A percentile compares a stretch with the other conserved stretches of the same genome.
Evolutionary conservation across 2,113 vertebrate species (phyloP).

Genomic region (Pteropus alecto): DNA sequence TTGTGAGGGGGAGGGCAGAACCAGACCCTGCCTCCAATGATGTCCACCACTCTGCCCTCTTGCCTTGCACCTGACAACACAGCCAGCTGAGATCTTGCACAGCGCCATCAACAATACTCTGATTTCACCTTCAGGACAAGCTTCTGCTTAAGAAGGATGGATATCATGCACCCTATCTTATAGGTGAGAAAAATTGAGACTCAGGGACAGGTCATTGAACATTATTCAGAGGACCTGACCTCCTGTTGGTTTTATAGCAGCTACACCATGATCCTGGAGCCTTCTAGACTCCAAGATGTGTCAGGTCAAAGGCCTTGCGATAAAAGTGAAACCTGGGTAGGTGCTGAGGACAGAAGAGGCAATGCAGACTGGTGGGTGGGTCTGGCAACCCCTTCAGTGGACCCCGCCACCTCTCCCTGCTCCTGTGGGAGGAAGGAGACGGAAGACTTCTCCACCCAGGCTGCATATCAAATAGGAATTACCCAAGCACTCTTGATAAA

Average conservation of each 20-base stretch:
- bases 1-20: too few species aligned
- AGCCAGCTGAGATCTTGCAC: background rate
- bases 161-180: background rate
- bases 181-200: background rate
- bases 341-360: background rate
- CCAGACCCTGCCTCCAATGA: background rate
- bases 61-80: accelerated
- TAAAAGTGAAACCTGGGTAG: background rate
- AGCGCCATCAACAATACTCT: accelerated
- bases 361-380: accelerated
- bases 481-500: constrained; percentile 74
- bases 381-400: background rate
- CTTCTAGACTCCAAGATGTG: background rate
- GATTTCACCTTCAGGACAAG: background rate
- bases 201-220: background rate
- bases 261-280: background rate
- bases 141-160: background rate
- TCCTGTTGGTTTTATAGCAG: background rate
- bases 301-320: background rate
- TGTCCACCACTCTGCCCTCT: accelerated
- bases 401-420: background rate
- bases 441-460: background rate
- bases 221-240: background rate
- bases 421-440: background rate
- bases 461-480: constrained; percentile 68